Conservation (phyloP, 2,888 invertebrate species). For the Scaptomyza cyrtandrae region DNA sequence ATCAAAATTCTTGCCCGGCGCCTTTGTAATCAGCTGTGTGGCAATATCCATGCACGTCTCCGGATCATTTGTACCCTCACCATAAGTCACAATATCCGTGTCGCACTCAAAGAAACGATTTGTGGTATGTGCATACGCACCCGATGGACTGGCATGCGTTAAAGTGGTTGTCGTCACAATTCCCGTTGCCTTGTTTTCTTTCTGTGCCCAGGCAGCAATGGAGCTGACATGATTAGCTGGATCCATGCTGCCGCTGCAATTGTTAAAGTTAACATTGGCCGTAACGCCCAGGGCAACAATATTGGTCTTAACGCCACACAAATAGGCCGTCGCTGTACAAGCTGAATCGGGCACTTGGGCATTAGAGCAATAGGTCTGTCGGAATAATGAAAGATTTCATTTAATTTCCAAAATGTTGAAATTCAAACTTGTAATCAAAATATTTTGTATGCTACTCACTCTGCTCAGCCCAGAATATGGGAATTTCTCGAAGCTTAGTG, state of each 20-base stretch:
- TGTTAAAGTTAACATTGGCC: slow-evolving; percentile 87
- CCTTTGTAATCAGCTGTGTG: slow-evolving; percentile 87
- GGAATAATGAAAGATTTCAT: background rate
- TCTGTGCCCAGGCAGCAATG: slow-evolving; percentile 89
- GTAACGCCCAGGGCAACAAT: slow-evolving; percentile 89
- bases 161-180: slow-evolving; percentile 91
- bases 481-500: slow-evolving; percentile 87
- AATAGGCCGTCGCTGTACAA: slow-evolving; percentile 64
- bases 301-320: slow-evolving; percentile 68
- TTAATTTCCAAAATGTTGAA: too few relatives aligned
- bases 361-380: slow-evolving; percentile 61
- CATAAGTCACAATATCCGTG: slow-evolving; percentile 85
- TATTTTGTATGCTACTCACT: slow-evolving; percentile 81
- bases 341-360: slow-evolving; percentile 68
- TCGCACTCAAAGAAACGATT: slow-evolving; percentile 90
- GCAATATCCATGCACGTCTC: slow-evolving; percentile 89
- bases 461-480: slow-evolving; percentile 87
- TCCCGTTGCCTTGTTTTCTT: slow-evolving; percentile 87
- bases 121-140: slow-evolving; percentile 89
- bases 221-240: slow-evolving; percentile 87
- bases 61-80: slow-evolving; percentile 82
- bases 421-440: too few relatives aligned
- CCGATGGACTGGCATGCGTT: slow-evolving; percentile 91
- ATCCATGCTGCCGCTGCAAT: slow-evolving; percentile 87
- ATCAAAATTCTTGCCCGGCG: slow-evolving; percentile 88